Conservation (phyloP, 2,888 invertebrate genomes). For the Pherbina coryleti region DNA sequence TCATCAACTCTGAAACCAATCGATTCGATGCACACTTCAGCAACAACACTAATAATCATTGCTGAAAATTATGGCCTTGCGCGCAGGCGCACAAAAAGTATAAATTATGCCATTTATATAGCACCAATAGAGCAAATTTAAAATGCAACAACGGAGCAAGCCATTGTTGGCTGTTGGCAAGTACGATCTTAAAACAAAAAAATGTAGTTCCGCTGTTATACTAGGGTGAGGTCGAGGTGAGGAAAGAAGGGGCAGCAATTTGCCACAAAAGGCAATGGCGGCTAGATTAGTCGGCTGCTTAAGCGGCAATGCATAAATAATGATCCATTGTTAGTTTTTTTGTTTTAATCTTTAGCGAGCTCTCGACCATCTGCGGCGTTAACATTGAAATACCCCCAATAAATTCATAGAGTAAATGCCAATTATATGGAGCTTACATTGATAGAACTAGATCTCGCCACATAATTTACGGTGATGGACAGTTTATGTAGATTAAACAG, state of each 20-base stretch:
- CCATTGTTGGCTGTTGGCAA: slow-evolving; percentile 1
- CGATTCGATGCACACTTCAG: neutral
- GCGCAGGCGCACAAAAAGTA: slow-evolving; percentile 3
- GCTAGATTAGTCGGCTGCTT: neutral
- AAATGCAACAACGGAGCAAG: neutral
- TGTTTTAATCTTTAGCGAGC: neutral
- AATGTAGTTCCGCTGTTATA: neutral
- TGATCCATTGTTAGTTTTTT: slow-evolving; percentile 3
- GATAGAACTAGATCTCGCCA: neutral
- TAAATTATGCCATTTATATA: slow-evolving; percentile 11
- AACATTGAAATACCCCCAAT: neutral
- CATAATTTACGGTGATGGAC: too few species aligned
- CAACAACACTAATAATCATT: neutral
- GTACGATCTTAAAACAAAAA: neutral
- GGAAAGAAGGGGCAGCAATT: neutral
- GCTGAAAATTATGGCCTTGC: slow-evolving; percentile 7
- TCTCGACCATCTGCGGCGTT: neutral
- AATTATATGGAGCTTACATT: neutral
- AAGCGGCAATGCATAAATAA: neutral
- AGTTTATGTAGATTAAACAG: too few species aligned
- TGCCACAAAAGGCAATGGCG: neutral
- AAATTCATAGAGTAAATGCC: neutral
- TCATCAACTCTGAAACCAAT: neutral
- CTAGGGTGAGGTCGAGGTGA: neutral
- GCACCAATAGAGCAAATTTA: neutral